Base-by-base conservation (phyloP, 1,140 invertebrate genomes). In the Meloidogyne floridensis region DNA sequence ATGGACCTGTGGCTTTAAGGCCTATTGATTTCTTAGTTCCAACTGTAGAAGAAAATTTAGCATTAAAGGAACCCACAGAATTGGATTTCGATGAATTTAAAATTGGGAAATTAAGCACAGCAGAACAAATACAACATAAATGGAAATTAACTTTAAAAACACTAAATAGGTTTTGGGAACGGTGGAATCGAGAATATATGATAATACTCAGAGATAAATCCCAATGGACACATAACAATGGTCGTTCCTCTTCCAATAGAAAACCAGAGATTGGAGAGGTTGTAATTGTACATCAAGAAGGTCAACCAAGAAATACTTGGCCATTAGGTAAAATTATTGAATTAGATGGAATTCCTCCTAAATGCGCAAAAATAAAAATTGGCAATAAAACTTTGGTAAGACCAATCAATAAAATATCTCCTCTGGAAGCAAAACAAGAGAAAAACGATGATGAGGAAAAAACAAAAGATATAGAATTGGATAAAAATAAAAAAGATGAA, bases 321-420 rank as follows among this genome's bases (percentile, higher is more conserved):
- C n/a, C n/a, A n/a, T 15, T 74, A 18, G 72, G 72, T 5, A 74
- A 74, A 74, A 74, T 74, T 18, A 7, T 74, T 5, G 72, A 74
- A 74, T 11, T 74, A 20, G 11, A 74, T 9, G 51, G 51, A 53
- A 9, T 53, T 53, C 51, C 51, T 7, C 6, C 51, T 53, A 53
- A 9, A 53, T 7, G 51, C 9, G 51, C 51, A 53, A 53, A 53
- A 53, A 9, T 53, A 53, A 5, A 53, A 53, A 53, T 53, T 7
- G 51, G 51, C 9, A 53, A 53, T 7, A 53, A 53, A 53, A 7
- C 9, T 53, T 53, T 7, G 5, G 9, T 53, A 7, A 53, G 51
- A 53, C 51, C 51, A 5, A 53, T 53, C 5, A 53, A 53, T 53
- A 53, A 53, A 53, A 7, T 53, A 53, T 53, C 9, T 9, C 51